Evolutionary conservation across 2,113 vertebrate genomes (phyloP).

Genomic region (Geococcyx californianus): DNA sequence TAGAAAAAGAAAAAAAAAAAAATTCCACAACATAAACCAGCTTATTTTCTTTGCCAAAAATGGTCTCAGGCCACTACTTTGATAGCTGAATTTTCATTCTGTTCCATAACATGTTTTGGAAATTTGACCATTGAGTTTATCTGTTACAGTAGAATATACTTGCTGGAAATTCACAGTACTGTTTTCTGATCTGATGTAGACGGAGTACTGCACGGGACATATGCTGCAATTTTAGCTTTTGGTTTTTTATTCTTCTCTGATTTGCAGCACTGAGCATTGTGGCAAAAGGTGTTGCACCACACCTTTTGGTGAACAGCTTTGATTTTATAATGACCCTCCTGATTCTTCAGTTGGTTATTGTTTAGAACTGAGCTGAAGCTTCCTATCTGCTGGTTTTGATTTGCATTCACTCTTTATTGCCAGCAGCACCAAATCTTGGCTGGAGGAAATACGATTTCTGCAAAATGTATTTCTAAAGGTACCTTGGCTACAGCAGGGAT

Average conservation of each 20-base stretch:
- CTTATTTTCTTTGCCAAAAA: neutral
- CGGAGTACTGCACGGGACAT: neutral
- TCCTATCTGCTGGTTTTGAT: neutral
- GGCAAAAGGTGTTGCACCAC: neutral
- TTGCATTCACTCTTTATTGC: neutral
- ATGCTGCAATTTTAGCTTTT: neutral
- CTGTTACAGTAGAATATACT: neutral
- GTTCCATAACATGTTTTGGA: neutral
- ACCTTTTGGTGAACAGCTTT: neutral
- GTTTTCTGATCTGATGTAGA: neutral
- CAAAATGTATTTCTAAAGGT: neutral
- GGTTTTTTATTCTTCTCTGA: neutral
- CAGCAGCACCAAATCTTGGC: neutral
- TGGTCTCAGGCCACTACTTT: neutral
- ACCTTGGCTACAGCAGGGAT: neutral
- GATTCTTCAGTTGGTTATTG: neutral
- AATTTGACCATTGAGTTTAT: neutral
- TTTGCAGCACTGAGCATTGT: neutral
- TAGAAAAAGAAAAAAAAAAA: neutral
- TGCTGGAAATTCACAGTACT: neutral
- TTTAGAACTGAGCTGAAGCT: neutral
- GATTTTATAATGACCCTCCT: neutral
- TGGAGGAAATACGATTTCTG: neutral
- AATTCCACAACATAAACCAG: neutral
- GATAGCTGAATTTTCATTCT: neutral